Percentiles rank a stretch among this genome's conserved stretches.
phyloP scores from a whole-genome alignment of 2,797 vertebrate species.

The Poecilia velifera region DNA sequence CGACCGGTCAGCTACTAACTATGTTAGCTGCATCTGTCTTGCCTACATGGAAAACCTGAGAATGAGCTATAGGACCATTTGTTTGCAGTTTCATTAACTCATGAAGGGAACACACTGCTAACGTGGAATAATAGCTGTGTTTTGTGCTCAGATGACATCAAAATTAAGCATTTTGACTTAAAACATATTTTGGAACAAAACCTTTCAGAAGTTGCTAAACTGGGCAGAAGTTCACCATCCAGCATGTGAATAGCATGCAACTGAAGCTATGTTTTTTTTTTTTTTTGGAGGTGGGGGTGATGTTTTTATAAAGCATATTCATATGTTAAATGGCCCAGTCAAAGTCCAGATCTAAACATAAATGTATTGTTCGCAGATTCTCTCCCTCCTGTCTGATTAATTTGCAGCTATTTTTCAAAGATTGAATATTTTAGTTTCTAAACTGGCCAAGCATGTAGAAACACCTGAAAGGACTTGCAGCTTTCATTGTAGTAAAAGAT shows the following conservation, averaged over 20 bases:
- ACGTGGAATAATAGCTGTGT: not conserved
- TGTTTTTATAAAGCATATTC: not conserved
- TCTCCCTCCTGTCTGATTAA: not conserved
- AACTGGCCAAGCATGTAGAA: not conserved
- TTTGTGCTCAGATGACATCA: not conserved
- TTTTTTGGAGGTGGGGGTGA: not conserved
- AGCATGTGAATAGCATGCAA: not conserved
- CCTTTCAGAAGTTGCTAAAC: not conserved
- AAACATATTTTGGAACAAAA: not conserved
- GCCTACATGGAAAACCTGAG: not conserved
- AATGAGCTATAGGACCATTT: not conserved
- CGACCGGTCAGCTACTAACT: not conserved
- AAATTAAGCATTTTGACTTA: not conserved
- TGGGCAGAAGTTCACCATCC: not conserved
- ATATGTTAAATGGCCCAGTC: not conserved
- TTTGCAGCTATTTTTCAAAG: not conserved
- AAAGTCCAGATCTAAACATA: not conserved
- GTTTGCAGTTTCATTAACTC: not conserved
- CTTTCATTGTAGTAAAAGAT: not conserved
- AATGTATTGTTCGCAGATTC: not conserved
- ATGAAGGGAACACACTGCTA: not conserved
- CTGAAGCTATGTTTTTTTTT: no score
- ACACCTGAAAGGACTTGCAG: not conserved
- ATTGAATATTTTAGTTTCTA: not conserved
- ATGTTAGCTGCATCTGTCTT: not conserved